phyloP scores from a whole-genome alignment of 2,113 vertebrate genomes.

The Oreotrochilus melanogaster region DNA sequence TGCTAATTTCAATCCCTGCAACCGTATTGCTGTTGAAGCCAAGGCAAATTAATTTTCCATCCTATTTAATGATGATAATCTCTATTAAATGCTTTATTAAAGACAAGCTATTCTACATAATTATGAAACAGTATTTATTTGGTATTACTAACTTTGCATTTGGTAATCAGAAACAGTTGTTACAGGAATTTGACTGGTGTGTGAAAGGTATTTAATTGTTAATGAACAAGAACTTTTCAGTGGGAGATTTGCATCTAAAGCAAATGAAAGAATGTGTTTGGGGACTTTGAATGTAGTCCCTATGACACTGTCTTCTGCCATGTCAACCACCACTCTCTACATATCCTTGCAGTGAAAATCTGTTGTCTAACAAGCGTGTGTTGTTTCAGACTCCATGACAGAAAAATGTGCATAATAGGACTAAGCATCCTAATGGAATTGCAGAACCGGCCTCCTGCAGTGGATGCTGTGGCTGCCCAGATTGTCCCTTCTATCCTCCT shows the following conservation, averaged over 20 bases:
- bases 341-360: not conserved
- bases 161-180: not conserved
- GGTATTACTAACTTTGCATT: not conserved
- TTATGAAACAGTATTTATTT: slow-evolving; percentile 39
- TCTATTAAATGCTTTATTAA: slow-evolving; percentile 34
- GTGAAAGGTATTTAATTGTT: not conserved
- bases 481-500: slow-evolving; percentile 94
- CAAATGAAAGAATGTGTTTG: not conserved
- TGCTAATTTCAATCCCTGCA: not conserved
- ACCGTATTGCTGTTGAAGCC: not conserved
- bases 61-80: slow-evolving; percentile 9
- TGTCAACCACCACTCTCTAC: not conserved
- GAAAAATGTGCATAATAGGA: slow-evolving; percentile 98
- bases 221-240: not conserved
- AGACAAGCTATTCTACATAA: slow-evolving; percentile 4
- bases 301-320: not conserved
- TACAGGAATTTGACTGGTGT: not conserved
- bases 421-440: slow-evolving; percentile 93
- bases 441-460: slow-evolving; percentile 85
- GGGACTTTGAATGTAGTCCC: not conserved
- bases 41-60: slow-evolving; percentile 56
- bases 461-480: slow-evolving; percentile 87
- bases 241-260: not conserved
- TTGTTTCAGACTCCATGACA: slow-evolving; percentile 89
- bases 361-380: not conserved